Evolutionary conservation across 2,797 vertebrate genomes (phyloP).

Genomic region (Naso thynnoides): DNA sequence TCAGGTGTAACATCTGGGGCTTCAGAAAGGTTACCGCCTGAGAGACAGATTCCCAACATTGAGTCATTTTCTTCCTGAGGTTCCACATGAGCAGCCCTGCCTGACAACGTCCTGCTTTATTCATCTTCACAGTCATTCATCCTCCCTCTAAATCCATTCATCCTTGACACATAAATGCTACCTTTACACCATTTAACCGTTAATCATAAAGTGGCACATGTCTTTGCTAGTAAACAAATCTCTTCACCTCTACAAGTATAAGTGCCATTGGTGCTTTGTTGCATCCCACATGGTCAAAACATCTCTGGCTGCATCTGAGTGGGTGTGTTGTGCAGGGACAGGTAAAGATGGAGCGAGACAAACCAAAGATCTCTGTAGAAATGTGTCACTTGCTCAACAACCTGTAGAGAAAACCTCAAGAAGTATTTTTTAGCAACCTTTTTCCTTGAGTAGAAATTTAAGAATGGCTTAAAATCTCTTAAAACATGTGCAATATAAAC

Average conservation of each 20-base stretch:
- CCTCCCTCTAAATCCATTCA: conserved; percentile 1
- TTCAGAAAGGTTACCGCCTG: not conserved
- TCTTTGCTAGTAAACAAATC: conserved; percentile 25
- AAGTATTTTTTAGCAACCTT: not conserved
- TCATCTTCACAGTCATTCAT: not conserved
- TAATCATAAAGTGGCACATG: conserved; percentile 20
- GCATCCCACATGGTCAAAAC: not conserved
- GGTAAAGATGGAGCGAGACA: not conserved
- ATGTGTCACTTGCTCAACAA: conserved; percentile 3
- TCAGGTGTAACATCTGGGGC: not conserved
- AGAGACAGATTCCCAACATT: conserved; percentile 1
- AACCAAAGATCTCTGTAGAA: not conserved
- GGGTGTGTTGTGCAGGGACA: not conserved
- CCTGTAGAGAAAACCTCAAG: not conserved
- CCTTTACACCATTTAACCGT: conserved; percentile 9
- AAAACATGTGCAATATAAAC: not conserved
- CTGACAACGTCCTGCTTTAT: conserved; percentile 6
- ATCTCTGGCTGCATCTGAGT: not conserved
- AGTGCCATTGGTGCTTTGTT: not conserved
- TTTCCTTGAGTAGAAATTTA: not conserved
- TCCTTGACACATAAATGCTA: conserved; percentile 6
- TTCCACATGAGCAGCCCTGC: conserved; percentile 11
- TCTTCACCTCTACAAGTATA: conserved; percentile 4
- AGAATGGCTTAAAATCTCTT: not conserved
- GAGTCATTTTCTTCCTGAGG: conserved; percentile 13